A percentile compares a stretch with the other conserved stretches of the same genome.
These are phyloP conservation scores for Mya arenaria DNA, from an alignment of 1,140 invertebrate species.

Conservation along the genomic window DNA sequence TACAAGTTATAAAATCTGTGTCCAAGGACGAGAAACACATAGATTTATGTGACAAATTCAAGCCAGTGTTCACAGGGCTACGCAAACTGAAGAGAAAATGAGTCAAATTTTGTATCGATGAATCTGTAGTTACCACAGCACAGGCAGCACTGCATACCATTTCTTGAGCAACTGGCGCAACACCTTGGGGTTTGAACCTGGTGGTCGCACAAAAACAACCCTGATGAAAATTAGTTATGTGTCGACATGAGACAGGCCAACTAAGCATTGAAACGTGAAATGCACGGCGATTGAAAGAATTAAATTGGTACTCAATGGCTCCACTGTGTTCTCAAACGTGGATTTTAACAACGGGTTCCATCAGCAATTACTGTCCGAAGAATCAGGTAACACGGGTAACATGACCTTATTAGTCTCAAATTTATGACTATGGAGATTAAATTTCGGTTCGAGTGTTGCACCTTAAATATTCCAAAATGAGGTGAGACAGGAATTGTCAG, in stretches of 20 bases:
- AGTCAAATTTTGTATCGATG: neutral
- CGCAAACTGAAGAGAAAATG: neutral
- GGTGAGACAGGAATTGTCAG: neutral
- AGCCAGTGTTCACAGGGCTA: neutral
- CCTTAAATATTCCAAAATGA: constrained; percentile 51
- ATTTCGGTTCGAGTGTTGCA: constrained; percentile 43
- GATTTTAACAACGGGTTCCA: constrained; percentile 61
- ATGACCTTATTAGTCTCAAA: constrained; percentile 9
- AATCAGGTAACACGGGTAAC: constrained; percentile 3
- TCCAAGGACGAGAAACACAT: neutral
- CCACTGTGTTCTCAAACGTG: constrained; percentile 58
- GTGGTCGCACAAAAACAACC: constrained; percentile 53
- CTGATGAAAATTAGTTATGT: constrained; percentile 58
- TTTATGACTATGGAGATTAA: constrained; percentile 22
- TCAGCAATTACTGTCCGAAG: constrained; percentile 59
- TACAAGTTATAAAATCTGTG: neutral
- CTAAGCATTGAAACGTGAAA: constrained; percentile 54
- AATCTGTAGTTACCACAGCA: neutral
- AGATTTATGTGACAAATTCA: neutral
- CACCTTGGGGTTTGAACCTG: constrained; percentile 66
- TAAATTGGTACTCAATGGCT: constrained; percentile 53
- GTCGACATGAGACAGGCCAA: constrained; percentile 34
- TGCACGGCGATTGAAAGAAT: constrained; percentile 63
- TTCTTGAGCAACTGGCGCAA: constrained; percentile 66
- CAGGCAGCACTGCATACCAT: constrained; percentile 49